Conservation (phyloP, 30 jellyfish, hydroid and myxozoan species). For the Sanderia malayensis region DNA sequence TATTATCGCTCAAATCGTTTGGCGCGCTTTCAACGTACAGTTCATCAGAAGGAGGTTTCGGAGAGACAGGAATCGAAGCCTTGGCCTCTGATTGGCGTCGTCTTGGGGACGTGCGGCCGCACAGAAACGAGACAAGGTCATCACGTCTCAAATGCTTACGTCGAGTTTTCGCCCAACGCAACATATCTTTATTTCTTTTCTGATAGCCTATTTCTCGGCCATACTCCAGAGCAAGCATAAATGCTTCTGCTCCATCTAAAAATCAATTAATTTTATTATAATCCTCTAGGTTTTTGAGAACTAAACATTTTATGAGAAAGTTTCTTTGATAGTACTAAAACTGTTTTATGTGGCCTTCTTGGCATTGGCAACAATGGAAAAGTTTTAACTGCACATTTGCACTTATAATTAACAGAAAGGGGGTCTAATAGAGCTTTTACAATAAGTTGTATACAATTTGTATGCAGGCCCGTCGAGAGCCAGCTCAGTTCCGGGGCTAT, state of each 20-base stretch:
- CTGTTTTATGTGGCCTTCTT: too few relatives aligned
- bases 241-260: conserved; percentile 84
- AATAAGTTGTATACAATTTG: not conserved
- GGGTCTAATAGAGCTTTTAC: not conserved
- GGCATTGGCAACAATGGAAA: too few relatives aligned
- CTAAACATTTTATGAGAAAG: not conserved
- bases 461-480: too few relatives aligned
- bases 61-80: conserved; percentile 47
- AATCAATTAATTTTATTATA: too few relatives aligned
- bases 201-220: conserved; percentile 80
- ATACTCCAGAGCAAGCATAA: conserved; percentile 74
- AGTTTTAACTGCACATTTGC: not conserved
- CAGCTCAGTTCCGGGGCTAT: too few relatives aligned
- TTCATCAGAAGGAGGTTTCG: conserved; percentile 51
- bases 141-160: conserved; percentile 80
- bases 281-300: not conserved
- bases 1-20: conserved; percentile 17
- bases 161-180: conserved; percentile 83
- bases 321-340: too few relatives aligned
- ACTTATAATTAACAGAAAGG: not conserved
- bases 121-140: conserved; percentile 73
- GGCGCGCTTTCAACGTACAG: conserved; percentile 27
- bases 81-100: conserved; percentile 74
- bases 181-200: conserved; percentile 72
- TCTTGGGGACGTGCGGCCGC: conserved; percentile 94